These are phyloP conservation scores for Drosophila saltans DNA, from an alignment of 1,140 invertebrate genomes.

Conservation along the genomic window DNA sequence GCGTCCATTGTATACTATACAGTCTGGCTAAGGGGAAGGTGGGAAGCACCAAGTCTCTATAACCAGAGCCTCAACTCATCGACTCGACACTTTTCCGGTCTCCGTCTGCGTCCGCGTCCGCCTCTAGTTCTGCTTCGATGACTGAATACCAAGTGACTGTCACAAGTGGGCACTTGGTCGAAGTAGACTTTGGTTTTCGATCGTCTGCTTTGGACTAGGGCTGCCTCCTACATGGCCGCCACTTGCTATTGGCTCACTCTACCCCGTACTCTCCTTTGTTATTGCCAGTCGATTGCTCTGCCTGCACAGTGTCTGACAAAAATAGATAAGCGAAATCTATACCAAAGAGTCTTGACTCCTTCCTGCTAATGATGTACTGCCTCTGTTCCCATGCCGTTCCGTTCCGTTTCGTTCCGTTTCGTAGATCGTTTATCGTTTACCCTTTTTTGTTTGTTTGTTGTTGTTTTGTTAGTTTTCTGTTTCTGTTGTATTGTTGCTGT, in stretches of 20 bases:
- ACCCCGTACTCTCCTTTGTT: conserved; percentile 3
- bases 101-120: neutral
- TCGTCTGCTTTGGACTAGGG: conserved; percentile 29
- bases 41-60: conserved; percentile 5
- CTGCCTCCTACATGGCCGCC: conserved; percentile 57
- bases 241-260: conserved; percentile 46
- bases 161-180: conserved; percentile 38
- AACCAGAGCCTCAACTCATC: conserved; percentile 58
- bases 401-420: conserved; percentile 18
- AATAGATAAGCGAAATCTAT: conserved; percentile 34
- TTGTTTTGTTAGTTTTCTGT: neutral
- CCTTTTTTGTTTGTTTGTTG: conserved; percentile 26
- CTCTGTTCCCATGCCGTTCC: conserved; percentile 20
- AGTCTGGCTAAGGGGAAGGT: conserved; percentile 7
- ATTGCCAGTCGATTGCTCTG: conserved; percentile 4
- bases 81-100: conserved; percentile 61
- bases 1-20: conserved; percentile 51
- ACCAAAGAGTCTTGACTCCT: conserved; percentile 31
- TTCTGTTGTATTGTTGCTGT: conserved; percentile 29
- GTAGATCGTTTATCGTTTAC: conserved; percentile 25
- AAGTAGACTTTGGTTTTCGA: conserved; percentile 8
- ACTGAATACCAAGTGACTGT: conserved; percentile 67
- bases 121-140: conserved; percentile 50
- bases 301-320: conserved; percentile 19
- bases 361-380: conserved; percentile 42